A percentile compares a stretch with the other conserved stretches of the same genome.
phyloP scores from a whole-genome alignment of 37 sponge, comb jelly and placozoan genomes.

The Oscarella lobularis region DNA sequence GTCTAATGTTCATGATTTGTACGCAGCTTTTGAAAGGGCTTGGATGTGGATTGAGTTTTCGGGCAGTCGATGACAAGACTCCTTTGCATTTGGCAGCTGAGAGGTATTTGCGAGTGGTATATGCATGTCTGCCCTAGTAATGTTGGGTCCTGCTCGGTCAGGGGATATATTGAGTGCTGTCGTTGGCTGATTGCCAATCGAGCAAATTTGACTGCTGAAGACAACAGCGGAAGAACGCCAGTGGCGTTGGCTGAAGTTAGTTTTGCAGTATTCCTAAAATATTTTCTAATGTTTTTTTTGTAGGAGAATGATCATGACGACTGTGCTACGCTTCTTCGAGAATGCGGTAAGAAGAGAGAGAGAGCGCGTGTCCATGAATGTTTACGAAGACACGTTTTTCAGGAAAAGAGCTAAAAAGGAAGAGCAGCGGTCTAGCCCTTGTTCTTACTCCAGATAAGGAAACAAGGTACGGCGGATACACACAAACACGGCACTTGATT shows the following conservation, averaged over 20 bases:
- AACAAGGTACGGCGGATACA: too few species aligned
- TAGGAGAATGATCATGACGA: background rate
- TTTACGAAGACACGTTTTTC: background rate
- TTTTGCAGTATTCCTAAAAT: background rate
- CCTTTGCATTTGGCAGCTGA: background rate
- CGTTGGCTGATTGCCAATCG: constrained; percentile 1
- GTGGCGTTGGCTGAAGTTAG: background rate
- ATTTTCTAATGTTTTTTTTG: too few species aligned
- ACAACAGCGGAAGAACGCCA: background rate
- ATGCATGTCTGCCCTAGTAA: too few species aligned
- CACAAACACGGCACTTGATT: too few species aligned
- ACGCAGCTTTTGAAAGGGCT: background rate
- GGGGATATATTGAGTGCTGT: background rate
- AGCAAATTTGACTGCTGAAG: background rate
- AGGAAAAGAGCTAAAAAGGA: background rate
- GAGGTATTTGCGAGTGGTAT: too few species aligned
- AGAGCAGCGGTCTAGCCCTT: background rate
- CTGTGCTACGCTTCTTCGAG: background rate
- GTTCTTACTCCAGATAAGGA: too few species aligned
- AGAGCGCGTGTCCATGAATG: background rate
- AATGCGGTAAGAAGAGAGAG: background rate
- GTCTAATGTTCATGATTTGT: too few species aligned
- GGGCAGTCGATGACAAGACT: background rate
- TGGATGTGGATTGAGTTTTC: background rate
- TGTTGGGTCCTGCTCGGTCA: too few species aligned